Base-by-base conservation (phyloP, 2,797 vertebrate genomes). In the Chaetophractus vellerosus region DNA sequence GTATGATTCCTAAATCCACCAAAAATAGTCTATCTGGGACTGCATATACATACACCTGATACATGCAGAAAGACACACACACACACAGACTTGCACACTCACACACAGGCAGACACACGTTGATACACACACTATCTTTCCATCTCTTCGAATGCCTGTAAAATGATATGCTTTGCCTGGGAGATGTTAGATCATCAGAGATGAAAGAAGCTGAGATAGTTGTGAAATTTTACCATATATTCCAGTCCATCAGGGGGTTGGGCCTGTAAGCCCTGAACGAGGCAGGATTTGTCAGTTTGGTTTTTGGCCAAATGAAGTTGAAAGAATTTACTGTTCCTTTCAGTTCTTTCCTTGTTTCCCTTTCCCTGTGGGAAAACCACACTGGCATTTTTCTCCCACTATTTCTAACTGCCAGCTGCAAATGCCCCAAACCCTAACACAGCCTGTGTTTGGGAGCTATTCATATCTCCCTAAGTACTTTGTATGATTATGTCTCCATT, bases 1-100 rank as follows among this genome's bases (percentile, higher is more conserved):
- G 10, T 75, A n/a, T 84, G 48, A 96, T 88, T 92, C 61, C 66
- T 96, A 81, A 96, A 96, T 94, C 61, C 64, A 63, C 75, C 86
- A 41, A 31, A 38, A n/a, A 86, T 86, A 95, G 57, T 89, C n/a
- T 33, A 93, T 74, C 31, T 83, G 4, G 36, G 38, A 94, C 95
- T 90, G 84, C 6, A 91, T n/a, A 33, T 0, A 87, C 0, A 72
- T 41, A 84, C 2, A 41, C 9, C 6, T 48, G 41, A 48, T 23
- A 48, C 41, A 48, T 1, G 7, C 41, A 74, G 38, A 57, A 3
- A 81, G 7, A 16, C 19, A 57, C 26, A 36, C 16, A 61, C 2
- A 83, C 2, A 36, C 6, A 63, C 26, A 61, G 6, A 57, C 5
- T 50, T 23, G 12, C 9, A 26, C 21, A 69, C 33, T 78, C 9